phyloP scores from a whole-genome alignment of 2,113 vertebrate species.

The Hippocampus zosterae region DNA sequence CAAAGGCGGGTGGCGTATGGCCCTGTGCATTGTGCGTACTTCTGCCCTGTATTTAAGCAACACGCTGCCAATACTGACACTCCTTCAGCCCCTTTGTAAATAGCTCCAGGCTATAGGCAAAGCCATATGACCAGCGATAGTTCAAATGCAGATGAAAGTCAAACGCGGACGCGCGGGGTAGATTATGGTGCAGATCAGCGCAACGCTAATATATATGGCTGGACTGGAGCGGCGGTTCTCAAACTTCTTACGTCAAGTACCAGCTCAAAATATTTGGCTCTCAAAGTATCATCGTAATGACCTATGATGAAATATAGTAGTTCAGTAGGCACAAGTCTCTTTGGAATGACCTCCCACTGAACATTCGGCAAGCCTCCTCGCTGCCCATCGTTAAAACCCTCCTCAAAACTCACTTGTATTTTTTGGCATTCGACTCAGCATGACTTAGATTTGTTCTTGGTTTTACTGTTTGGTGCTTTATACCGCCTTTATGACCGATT shows the following conservation, averaged over 20 bases:
- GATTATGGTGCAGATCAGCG: slow-evolving; percentile 1
- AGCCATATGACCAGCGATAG: slow-evolving; percentile 46
- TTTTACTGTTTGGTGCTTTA: too few relatives aligned
- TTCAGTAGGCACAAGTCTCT: not conserved
- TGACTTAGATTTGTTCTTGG: too few relatives aligned
- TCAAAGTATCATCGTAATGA: not conserved
- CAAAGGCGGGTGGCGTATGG: slow-evolving; percentile 58
- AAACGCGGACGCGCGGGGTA: slow-evolving; percentile 1
- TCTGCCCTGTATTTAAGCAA: slow-evolving; percentile 71
- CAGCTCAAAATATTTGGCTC: not conserved
- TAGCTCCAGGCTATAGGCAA: slow-evolving; percentile 46
- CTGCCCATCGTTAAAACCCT: too few relatives aligned
- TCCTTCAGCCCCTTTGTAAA: slow-evolving; percentile 65
- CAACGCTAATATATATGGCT: not conserved
- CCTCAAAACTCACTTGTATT: too few relatives aligned
- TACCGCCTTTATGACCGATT: too few relatives aligned
- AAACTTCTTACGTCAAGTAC: not conserved
- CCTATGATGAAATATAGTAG: not conserved
- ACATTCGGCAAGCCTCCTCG: too few relatives aligned
- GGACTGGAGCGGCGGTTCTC: not conserved
- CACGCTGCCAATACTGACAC: slow-evolving; percentile 54
- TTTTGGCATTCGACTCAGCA: too few relatives aligned
- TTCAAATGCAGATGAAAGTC: slow-evolving; percentile 43
- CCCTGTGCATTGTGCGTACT: slow-evolving; percentile 69
- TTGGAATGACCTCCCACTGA: too few relatives aligned